Evolutionary conservation across 2,113 vertebrate species (phyloP), one percentile per base, ranked within the genome.

Genomic region (Acrocephalus arundinaceus): DNA sequence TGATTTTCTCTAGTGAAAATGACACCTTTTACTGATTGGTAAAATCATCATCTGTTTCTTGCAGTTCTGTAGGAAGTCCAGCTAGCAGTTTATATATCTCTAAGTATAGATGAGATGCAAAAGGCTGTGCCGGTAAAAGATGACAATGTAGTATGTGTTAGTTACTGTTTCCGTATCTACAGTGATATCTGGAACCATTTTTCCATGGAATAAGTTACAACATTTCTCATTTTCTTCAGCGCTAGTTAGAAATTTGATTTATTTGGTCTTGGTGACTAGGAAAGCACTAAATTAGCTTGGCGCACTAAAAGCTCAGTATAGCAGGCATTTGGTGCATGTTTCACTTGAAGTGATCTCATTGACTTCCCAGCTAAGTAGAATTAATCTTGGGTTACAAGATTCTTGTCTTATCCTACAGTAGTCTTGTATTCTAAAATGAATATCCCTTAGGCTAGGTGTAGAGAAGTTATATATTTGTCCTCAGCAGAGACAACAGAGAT

Each of bases 371-470:
- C 71, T 96, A 85, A 95, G 71, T 66, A 83, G 93, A 96, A 92
- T 96, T 94, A 94, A 95, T 94, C 96, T 95, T 95, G 58, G 72
- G 67, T 80, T 96, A 72, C 65, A 84, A 84, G 95, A 88, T 74
- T 93, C 88, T 94, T 95, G 92, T 94, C 82, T 93, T 86, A 78
- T 45, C 79, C 92, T 71, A 61, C 71, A 37, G 68, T 72, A 75
- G 59, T 75, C 90, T 90, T 71, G 59, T 95, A 86, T 94, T 91
- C 61, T 96, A 78, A 96, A 96, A 95, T 94, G 61, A 91, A 92
- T 90, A 86, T 63, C 85, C 85, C 73, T 92, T 65, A 61, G 93
- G 90, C 65, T 59, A 83, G 67, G 72, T 63, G 15, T 37, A 71
- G 48, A 68, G 52, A 73, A 92, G 83, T 83, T 94, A 74, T n/a